These are phyloP conservation scores for Micromussa lordhowensis DNA, from an alignment of 92 coral and sea anemone genomes.

Conservation along the genomic window DNA sequence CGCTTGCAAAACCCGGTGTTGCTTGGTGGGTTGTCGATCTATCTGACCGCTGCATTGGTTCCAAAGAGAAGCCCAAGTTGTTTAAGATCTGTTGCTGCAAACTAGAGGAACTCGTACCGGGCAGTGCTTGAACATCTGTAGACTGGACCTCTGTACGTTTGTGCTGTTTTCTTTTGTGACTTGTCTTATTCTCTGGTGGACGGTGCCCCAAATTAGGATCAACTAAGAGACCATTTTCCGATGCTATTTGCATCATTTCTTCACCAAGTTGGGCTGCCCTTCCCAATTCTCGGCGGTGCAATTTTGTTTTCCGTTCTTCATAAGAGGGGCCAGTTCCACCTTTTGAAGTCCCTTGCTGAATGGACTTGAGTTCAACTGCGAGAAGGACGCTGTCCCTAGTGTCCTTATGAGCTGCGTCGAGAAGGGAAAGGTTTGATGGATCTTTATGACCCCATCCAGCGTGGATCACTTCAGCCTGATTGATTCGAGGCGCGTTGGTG, in stretches of 20 bases:
- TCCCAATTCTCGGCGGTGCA: conserved; percentile 29
- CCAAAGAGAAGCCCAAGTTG: conserved; percentile 28
- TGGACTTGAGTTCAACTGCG: conserved; percentile 15
- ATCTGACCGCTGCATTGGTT: conserved; percentile 36
- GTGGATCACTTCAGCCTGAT: conserved; percentile 64
- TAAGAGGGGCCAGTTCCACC: conserved; percentile 51
- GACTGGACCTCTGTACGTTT: conserved; percentile 25
- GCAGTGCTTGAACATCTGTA: conserved; percentile 20
- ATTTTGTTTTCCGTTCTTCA: conserved; percentile 11
- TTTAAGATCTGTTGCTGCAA: conserved; percentile 29
- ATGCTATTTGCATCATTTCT: conserved; percentile 35
- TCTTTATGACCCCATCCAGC: conserved; percentile 64
- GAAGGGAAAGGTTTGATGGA: conserved; percentile 58
- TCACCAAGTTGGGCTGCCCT: conserved; percentile 31
- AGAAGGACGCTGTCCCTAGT: conserved; percentile 60
- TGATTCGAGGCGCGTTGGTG: conserved; percentile 55
- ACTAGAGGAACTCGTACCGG: conserved; percentile 11
- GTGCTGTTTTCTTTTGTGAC: conserved; percentile 29
- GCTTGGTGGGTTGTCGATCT: conserved; percentile 29
- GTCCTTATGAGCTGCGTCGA: conserved; percentile 58
- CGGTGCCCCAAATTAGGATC: conserved; percentile 35
- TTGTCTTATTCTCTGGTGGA: conserved; percentile 34
- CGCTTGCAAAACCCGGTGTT: conserved; percentile 8
- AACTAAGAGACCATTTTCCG: conserved; percentile 36
- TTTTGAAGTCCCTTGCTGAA: conserved; percentile 14